phyloP scores from a whole-genome alignment of 2,113 vertebrate species.

The Campylomormyrus numenius region DNA sequence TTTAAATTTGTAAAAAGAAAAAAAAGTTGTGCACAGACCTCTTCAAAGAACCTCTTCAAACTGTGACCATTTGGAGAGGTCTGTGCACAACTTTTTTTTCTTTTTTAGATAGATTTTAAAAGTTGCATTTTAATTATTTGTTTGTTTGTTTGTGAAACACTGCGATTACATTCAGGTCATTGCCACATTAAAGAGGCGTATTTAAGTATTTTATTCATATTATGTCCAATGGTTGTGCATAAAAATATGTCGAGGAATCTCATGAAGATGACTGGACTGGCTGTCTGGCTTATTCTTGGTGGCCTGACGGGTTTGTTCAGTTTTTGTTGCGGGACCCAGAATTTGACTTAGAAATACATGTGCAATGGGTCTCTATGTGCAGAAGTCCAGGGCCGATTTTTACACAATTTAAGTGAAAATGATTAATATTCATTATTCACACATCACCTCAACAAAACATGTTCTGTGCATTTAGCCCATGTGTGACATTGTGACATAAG shows the following conservation, averaged over 20 bases:
- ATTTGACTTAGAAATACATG: background rate
- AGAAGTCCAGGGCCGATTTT: background rate
- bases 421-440: no score
- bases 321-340: background rate
- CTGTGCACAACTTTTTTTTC: no score
- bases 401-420: background rate
- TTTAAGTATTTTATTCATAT: background rate
- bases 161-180: no score
- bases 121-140: background rate
- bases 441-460: no score
- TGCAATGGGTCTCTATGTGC: background rate
- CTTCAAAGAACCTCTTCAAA: background rate
- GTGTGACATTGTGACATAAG: no score
- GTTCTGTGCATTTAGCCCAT: no score
- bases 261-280: background rate
- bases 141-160: background rate
- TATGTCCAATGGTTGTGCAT: background rate
- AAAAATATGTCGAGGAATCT: background rate
- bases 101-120: background rate
- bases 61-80: background rate
- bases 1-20: background rate
- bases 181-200: background rate
- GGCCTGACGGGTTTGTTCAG: background rate
- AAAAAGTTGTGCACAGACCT: background rate
- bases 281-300: background rate